Evolutionary conservation across 2,888 invertebrate genomes (phyloP), one percentile per base, ranked within the genome.

Genomic region (Scelioninae gen. 1): DNA sequence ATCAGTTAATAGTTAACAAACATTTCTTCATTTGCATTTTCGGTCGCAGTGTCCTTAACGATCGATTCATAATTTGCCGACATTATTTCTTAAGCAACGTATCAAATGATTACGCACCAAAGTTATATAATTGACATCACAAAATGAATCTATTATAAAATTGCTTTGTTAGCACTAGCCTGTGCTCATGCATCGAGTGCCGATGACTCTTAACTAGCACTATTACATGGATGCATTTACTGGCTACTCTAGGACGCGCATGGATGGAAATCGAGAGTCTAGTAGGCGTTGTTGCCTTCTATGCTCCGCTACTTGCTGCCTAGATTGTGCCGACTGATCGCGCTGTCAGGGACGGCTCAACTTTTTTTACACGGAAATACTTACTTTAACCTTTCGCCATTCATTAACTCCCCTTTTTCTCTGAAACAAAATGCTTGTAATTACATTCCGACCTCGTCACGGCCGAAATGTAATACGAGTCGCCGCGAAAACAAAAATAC

Each of bases 231-330:
- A 45, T 68, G 56, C 51, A 53, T 74, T 74, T 63, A 65, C 62
- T 65, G 63, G 69, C 75, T 65, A 51, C 71, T 69, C 69, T 65
- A 51, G 60, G 75, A 63, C 69, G 81, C 53, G 74, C 55, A 47
- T 40, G 71, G 66, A 78, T 74, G 74, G 77, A 63, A 82, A 72
- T 69, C 77, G 78, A 74, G 77, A 78, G 69, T 74, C 78, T 49
- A 75, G 74, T 74, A 63, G 78, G 82, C 78, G 82, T 82, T 69
- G 76, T 49, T 76, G 74, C 82, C 63, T 82, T 71, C 77, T 82
- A 40, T 29, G 11, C 51, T 34, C 56, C 15, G 63, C 71, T 72
- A 79, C 79, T 72, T 55, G 71, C 23, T 13, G 45, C 63, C n/a
- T 40, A 45, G 49, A 69, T 43, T 55, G 51, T 29, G 15, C 65